Evolutionary conservation across 2,888 invertebrate species (phyloP), one percentile per base, ranked within the genome.

Genomic region (Sinelater perroti): DNA sequence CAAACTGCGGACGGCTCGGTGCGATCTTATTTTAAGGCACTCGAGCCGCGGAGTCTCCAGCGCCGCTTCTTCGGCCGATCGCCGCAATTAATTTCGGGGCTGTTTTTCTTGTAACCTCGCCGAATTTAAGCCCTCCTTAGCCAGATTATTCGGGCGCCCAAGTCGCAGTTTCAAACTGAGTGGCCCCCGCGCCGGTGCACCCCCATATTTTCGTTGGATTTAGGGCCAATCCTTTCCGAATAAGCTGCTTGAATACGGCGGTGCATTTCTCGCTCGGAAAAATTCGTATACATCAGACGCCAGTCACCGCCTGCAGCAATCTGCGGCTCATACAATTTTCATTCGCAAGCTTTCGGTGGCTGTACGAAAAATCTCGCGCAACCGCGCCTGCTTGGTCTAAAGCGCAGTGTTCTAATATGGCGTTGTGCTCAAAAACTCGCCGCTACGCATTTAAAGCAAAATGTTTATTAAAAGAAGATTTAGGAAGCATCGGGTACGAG

Each of bases 1-100:
- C 73, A 75, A 70, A 73, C 73, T 64, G 62, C 44, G 67, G 60
- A 65, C 61, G 68, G 64, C 60, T 67, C 67, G 58, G 50, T 54
- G 55, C 30, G 47, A 36, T 51, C 40, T 36, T 36, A 36, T 36
- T 36, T 36, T 36, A 36, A 36, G 36, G 18, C n/a, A 18, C 18
- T 18, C 17, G 2, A 36, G 17, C 18, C 18, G 18, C 36, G 17
- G 17, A 36, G 17, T 36, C n/a, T n/a, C n/a, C n/a, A n/a, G n/a
- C n/a, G n/a, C n/a, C n/a, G n/a, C n/a, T n/a, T n/a, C n/a, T n/a
- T n/a, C n/a, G n/a, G n/a, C n/a, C n/a, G n/a, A n/a, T n/a, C n/a
- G n/a, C n/a, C n/a, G n/a, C n/a, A n/a, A n/a, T n/a, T n/a, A n/a
- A n/a, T n/a, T n/a, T n/a, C n/a, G n/a, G n/a, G n/a, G n/a, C n/a